These are phyloP conservation scores for Drosophila heteroneura DNA, from an alignment of 2,888 invertebrate species.

Conservation along the genomic window DNA sequence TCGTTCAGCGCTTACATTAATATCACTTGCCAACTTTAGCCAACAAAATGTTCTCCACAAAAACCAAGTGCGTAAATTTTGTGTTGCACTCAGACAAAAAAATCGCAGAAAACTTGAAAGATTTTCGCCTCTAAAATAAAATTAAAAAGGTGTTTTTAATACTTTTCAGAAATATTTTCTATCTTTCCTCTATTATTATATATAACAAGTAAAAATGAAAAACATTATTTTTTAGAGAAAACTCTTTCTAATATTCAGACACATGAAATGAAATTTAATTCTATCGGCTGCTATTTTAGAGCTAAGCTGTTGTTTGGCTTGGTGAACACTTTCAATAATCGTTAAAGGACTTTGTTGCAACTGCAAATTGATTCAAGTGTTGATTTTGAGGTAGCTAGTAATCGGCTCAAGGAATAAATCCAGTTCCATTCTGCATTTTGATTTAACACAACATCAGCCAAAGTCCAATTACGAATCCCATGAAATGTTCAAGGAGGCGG, in stretches of 20 bases:
- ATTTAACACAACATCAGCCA: slow-evolving; percentile 23
- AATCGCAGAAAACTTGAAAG: neutral
- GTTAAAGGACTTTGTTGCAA: neutral
- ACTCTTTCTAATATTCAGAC: neutral
- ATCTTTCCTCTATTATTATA: neutral
- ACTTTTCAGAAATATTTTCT: neutral
- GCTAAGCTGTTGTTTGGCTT: neutral
- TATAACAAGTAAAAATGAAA: neutral
- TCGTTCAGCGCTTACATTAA: slow-evolving; percentile 28
- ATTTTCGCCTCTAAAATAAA: neutral
- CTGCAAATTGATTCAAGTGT: neutral
- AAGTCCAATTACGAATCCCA: slow-evolving; percentile 19
- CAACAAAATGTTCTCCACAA: neutral
- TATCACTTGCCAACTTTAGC: neutral
- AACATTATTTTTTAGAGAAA: neutral
- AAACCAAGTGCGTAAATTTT: neutral
- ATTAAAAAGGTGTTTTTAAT: neutral
- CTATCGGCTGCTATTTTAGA: neutral
- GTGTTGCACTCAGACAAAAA: neutral
- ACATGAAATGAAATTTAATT: neutral
- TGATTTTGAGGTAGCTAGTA: neutral
- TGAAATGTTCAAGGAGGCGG: slow-evolving; percentile 1
- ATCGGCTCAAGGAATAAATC: neutral
- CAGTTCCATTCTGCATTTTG: slow-evolving; percentile 23
- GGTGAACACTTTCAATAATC: neutral